Evolutionary conservation across 2,113 vertebrate genomes (phyloP).

Genomic region (Syrrhaptes paradoxus): DNA sequence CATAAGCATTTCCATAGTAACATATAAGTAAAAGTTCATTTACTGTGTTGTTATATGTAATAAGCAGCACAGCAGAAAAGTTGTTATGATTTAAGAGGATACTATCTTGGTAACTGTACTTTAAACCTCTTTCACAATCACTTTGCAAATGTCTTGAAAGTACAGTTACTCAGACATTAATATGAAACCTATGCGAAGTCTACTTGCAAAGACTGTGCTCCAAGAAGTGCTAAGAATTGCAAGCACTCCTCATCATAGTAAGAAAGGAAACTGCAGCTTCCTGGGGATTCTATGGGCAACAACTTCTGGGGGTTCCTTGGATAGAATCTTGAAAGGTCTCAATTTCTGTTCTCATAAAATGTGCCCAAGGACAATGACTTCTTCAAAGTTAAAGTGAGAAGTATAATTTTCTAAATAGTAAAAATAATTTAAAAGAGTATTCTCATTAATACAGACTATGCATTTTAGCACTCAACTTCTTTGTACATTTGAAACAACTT

Average conservation of each 20-base stretch:
- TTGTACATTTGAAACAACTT: not conserved
- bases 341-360: not conserved
- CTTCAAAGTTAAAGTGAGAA: fast-evolving
- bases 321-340: not conserved
- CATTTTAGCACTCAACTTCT: not conserved
- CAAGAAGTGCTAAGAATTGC: not conserved
- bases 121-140: not conserved
- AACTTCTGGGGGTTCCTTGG: not conserved
- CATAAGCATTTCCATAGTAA: fast-evolving
- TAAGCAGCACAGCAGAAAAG: not conserved
- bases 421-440: not conserved
- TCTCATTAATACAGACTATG: fast-evolving
- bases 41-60: not conserved
- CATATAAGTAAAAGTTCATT: not conserved
- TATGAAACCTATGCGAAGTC: fast-evolving
- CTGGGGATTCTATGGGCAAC: not conserved
- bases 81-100: not conserved
- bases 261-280: not conserved
- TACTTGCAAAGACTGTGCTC: not conserved
- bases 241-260: not conserved
- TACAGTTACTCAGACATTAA: not conserved
- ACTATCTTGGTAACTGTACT: not conserved
- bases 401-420: fast-evolving
- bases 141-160: fast-evolving
- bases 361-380: not conserved